Conservation (phyloP, 2,797 vertebrate species). For the Aldrovandia affinis region DNA sequence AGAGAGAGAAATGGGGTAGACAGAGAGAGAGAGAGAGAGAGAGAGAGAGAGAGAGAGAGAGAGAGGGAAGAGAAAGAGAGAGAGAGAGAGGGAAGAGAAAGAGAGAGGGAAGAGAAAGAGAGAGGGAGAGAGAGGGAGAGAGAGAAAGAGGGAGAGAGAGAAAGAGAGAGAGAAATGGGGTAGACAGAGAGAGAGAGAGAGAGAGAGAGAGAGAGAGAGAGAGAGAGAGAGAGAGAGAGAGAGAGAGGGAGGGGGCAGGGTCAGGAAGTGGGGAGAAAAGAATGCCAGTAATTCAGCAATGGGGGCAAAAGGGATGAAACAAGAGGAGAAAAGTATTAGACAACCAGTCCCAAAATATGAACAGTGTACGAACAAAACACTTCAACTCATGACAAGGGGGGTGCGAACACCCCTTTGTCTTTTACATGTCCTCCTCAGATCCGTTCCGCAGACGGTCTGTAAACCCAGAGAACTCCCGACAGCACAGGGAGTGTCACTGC, state of each 20-base stretch:
- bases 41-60: background rate
- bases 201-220: background rate
- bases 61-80: constrained; percentile 1
- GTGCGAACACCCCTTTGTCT: too few species aligned
- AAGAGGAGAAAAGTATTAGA: constrained; percentile 2
- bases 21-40: too few species aligned
- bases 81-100: background rate
- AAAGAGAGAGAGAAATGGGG: background rate
- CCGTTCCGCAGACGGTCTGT: background rate
- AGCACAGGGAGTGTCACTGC: background rate
- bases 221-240: too few species aligned
- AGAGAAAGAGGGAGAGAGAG: background rate
- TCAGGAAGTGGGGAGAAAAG: constrained; percentile 8
- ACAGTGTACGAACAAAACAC: background rate
- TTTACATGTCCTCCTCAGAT: background rate
- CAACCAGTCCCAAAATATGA: background rate
- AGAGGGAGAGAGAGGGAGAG: background rate
- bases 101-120: too few species aligned
- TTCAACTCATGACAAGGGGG: background rate
- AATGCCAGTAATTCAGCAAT: background rate
- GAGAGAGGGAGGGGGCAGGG: background rate
- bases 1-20: background rate
- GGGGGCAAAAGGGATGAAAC: background rate
- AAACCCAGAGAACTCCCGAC: background rate
- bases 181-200: background rate